phyloP scores from a whole-genome alignment of 1,140 invertebrate genomes.

The Zaprionus vittiger region DNA sequence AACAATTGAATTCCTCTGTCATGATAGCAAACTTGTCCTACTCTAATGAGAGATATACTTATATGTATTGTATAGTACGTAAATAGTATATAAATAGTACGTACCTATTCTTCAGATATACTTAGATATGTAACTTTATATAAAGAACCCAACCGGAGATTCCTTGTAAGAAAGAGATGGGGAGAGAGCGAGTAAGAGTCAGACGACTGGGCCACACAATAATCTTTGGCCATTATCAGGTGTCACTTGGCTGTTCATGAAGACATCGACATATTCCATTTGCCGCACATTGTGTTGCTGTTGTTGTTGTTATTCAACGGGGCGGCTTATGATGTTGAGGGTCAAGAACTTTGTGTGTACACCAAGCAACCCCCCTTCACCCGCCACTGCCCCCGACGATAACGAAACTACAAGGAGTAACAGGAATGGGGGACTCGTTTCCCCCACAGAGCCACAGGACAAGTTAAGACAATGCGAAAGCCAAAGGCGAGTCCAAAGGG shows the following conservation, averaged over 20 bases:
- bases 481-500: constrained; percentile 29
- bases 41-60: too few relatives aligned
- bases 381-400: too few relatives aligned
- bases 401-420: neutral
- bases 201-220: constrained; percentile 21
- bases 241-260: constrained; percentile 61
- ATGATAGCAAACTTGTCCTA: too few relatives aligned
- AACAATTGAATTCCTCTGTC: too few relatives aligned
- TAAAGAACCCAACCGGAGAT: neutral
- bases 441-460: neutral
- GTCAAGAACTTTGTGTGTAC: constrained; percentile 33
- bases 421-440: neutral
- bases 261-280: constrained; percentile 65
- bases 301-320: constrained; percentile 15
- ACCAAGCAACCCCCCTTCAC: neutral
- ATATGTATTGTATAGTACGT: too few relatives aligned
- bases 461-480: constrained; percentile 22
- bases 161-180: neutral
- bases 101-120: too few relatives aligned
- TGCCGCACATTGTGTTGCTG: constrained; percentile 5
- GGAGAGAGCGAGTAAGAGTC: neutral
- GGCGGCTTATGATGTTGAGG: constrained; percentile 32
- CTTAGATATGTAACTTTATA: too few relatives aligned
- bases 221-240: constrained; percentile 72
- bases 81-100: too few relatives aligned